phyloP scores from a whole-genome alignment of 2,888 invertebrate species.

The Pachymerium ferrugineum region DNA sequence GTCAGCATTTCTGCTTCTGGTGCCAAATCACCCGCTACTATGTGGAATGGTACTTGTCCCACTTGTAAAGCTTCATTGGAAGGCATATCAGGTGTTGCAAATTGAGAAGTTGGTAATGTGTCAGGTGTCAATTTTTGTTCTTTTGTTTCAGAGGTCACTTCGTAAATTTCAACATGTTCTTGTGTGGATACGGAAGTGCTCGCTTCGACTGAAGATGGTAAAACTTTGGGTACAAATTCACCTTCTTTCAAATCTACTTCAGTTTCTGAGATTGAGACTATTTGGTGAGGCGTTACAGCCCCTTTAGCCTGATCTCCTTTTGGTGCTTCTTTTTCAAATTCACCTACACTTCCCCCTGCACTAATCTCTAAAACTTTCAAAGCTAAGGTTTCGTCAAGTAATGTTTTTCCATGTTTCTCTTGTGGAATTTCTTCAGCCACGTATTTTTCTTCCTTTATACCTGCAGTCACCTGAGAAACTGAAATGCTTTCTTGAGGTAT shows the following conservation, averaged over 20 bases:
- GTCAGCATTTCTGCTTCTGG: neutral
- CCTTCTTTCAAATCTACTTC: slow-evolving; percentile 33
- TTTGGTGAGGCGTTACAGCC: slow-evolving; percentile 36
- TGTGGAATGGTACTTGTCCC: slow-evolving; percentile 36
- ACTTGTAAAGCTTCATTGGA: slow-evolving; percentile 36
- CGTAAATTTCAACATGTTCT: slow-evolving; percentile 36
- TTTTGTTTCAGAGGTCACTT: slow-evolving; percentile 35
- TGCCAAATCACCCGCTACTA: slow-evolving; percentile 36
- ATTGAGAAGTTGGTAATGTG: neutral
- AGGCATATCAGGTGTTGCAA: slow-evolving; percentile 25
- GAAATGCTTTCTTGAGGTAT: slow-evolving; percentile 37
- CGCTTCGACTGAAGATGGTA: slow-evolving; percentile 21
- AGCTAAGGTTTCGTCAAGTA: slow-evolving; percentile 36
- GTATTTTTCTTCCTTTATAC: slow-evolving; percentile 36
- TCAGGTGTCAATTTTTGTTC: slow-evolving; percentile 32
- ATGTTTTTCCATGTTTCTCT: slow-evolving; percentile 34
- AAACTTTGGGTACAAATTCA: slow-evolving; percentile 28
- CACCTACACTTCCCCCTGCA: slow-evolving; percentile 32
- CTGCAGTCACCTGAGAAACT: slow-evolving; percentile 33
- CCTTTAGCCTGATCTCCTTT: slow-evolving; percentile 34
- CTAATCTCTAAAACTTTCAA: slow-evolving; percentile 37
- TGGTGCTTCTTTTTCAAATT: slow-evolving; percentile 32
- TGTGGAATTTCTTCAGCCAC: slow-evolving; percentile 35
- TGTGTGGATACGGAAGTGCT: slow-evolving; percentile 9
- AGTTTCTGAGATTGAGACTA: slow-evolving; percentile 38